Evolutionary conservation across 2,888 invertebrate genomes (phyloP), one percentile per base, ranked within the genome.

Genomic region (Nemotelus pantherinus): DNA sequence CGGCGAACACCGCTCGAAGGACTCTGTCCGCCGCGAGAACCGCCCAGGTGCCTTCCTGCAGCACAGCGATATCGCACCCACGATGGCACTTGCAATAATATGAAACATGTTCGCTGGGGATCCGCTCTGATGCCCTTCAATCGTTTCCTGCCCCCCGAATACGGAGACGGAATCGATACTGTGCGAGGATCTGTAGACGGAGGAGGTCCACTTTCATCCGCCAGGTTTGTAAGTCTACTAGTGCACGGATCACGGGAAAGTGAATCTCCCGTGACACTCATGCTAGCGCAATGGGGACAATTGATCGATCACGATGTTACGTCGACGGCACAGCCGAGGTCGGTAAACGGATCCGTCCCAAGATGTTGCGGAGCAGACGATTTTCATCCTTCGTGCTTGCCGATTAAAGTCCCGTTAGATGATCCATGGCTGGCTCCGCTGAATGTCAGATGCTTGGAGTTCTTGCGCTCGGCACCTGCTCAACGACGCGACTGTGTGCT

Each of bases 281-380:
- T 94, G 90, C 89, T 95, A 78, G 95, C 95, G 91, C 96, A 96
- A 84, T 96, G 96, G 94, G 96, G 96, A 0, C 96, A 97, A 86
- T 93, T 97, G 82, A 84, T 97, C 78, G 96, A 96, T 84, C 96
- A 97, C 83, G 96, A 97, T 84, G 88, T 97, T 80, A 95, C 94
- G 58, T 92, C 93, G 0, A 92, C 93, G 3, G 93, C 93, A 0
- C 94, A 94, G 82, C 92, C 93, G 1, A 89, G 93, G 47, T 85
- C 93, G 5, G 93, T 94, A 83, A 93, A 94, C 83, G 93, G 93
- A 5, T 92, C 93, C 0, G 91, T 95, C 77, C 94, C 95, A 50
- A 90, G 93, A 81, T 95, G 95, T 85, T 95, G 95, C 83, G 87
- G 86, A 2, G 83, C 84, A 39, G 84, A 84, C 70, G 87, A 88